phyloP scores from a whole-genome alignment of 2,797 vertebrate species.

The Trachops cirrhosus region DNA sequence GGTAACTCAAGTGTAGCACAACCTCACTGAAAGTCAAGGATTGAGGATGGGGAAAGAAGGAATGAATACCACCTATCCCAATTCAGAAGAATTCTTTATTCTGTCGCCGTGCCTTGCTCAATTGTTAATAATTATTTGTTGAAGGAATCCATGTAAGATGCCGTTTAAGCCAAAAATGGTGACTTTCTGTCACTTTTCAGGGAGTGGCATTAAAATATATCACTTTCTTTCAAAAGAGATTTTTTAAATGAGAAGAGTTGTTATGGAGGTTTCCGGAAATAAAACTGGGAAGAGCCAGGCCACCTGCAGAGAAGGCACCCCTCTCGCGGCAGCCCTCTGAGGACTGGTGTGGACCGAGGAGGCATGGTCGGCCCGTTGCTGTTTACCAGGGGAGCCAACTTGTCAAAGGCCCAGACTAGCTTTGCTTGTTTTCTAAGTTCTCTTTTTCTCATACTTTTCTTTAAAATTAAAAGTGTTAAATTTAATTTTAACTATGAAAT shows the following conservation, averaged over 20 bases:
- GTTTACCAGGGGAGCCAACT: background rate
- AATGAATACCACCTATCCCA: background rate
- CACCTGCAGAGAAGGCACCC: background rate
- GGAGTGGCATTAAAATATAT: background rate
- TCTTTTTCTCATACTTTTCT: background rate
- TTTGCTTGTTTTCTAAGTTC: background rate
- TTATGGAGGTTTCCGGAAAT: conserved; percentile 15
- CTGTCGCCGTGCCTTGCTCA: background rate
- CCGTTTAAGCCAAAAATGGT: background rate
- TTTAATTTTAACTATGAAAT: conserved; percentile 20
- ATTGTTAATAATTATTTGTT: background rate
- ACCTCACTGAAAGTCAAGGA: background rate
- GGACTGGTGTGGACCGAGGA: background rate
- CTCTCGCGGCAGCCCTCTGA: background rate
- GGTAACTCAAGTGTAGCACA: background rate
- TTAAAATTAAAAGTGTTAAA: background rate
- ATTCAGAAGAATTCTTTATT: background rate
- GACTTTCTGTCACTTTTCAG: background rate
- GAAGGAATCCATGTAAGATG: background rate
- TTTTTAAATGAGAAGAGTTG: background rate
- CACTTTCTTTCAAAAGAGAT: conserved; percentile 4
- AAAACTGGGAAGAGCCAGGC: background rate
- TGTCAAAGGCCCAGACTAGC: background rate
- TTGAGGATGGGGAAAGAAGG: background rate
- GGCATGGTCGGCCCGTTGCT: background rate